Evolutionary conservation across 1,140 invertebrate species (phyloP).

Genomic region (Limonius californicus): DNA sequence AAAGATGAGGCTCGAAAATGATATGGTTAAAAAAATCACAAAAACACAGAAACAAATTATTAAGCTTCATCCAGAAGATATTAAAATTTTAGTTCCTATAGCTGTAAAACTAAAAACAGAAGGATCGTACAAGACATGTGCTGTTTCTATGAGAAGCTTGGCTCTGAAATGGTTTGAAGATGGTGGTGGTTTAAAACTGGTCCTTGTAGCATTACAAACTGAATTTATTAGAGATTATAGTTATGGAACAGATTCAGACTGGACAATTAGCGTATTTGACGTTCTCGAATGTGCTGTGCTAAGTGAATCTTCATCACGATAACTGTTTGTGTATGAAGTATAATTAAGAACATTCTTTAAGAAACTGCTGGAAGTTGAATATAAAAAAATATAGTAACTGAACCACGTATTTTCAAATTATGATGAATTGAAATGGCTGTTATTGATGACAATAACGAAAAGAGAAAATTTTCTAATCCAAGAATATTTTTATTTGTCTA

Average conservation of each 20-base stretch:
- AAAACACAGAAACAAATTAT: conserved; percentile 38
- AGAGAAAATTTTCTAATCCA: too few species aligned
- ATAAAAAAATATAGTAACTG: background rate
- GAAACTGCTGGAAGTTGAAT: too few species aligned
- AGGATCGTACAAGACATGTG: conserved; percentile 31
- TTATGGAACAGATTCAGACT: conserved; percentile 33
- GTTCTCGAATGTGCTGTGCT: conserved; percentile 42
- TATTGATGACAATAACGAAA: too few species aligned
- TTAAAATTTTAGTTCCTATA: conserved; percentile 44
- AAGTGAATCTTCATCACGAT: conserved; percentile 11
- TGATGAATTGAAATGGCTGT: too few species aligned
- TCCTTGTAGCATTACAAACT: conserved; percentile 41
- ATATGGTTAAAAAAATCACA: conserved; percentile 34
- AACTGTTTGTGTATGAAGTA: too few species aligned
- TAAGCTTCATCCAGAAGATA: conserved; percentile 37
- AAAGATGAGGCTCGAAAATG: conserved; percentile 31
- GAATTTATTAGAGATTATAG: conserved; percentile 43
- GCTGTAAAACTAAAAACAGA: conserved; percentile 32
- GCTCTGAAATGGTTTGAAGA: conserved; percentile 41
- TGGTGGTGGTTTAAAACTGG: conserved; percentile 32
- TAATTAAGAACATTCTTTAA: too few species aligned
- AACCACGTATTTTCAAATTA: too few species aligned
- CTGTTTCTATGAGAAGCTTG: conserved; percentile 31
- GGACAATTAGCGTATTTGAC: conserved; percentile 42
- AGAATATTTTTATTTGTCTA: too few species aligned